Evolutionary conservation across 2,113 vertebrate species (phyloP), one percentile per base, ranked within the genome.

Genomic region (Leuciscus idus): DNA sequence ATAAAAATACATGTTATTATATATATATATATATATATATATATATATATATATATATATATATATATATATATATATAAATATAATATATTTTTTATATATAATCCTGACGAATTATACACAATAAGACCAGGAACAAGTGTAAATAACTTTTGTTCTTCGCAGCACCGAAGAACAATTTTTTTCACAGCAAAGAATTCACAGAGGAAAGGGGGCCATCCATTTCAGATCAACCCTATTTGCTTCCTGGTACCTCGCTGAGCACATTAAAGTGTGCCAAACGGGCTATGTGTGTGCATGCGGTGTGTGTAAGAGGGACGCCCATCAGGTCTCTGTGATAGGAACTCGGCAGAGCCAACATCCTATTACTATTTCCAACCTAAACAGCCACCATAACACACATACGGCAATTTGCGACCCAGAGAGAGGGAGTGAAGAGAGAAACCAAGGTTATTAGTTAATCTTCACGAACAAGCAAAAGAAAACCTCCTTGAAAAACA

Each of bases 341-440:
- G 93, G 90, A 93, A 92, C 90, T 94, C 92, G 92, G 88, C 90
- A 91, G 90, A 87, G 91, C 90, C 92, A 91, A 90, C 91, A 91
- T 93, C 90, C 91, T 90, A 93, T 92, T 93, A 92, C 87, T 70
- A 73, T 90, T 86, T 89, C 89, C 87, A 85, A 80, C 36, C 46
- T 57, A 81, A 30, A 68, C 81, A 77, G 50, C 46, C 82, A 39
- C 72, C 39, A 74, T 70, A n/a, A 48, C 59, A 30, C 72, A 77
- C 43, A 62, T 93, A 90, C 82, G 89, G 90, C 91, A 68, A 70
- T 91, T 91, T 93, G 90, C 39, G 57, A 36, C 30, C 39, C 74
- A 50, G 87, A 84, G 88, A 86, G 87, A 86, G 84, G 84, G 61
- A 57, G 72, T 77, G 66, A 89, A 62, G 84, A 86, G 83, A 80